A percentile compares a stretch with the other conserved stretches of the same genome.
These are phyloP conservation scores for Zaprionus capensis DNA, from an alignment of 1,140 invertebrate genomes.

Conservation along the genomic window DNA sequence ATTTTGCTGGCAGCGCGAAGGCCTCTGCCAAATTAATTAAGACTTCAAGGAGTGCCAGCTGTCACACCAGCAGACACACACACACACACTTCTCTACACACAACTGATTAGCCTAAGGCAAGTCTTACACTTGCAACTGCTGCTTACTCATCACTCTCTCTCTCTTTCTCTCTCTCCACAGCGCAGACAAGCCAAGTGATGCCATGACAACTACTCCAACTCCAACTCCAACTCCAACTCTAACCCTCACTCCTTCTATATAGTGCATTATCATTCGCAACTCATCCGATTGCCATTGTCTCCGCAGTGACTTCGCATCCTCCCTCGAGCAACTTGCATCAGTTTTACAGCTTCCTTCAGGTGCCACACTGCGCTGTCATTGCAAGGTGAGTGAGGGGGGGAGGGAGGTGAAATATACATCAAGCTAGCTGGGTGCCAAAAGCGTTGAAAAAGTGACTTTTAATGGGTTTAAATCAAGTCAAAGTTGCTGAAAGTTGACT, in stretches of 20 bases:
- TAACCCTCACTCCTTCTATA: background rate
- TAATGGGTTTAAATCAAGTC: constrained; percentile 83
- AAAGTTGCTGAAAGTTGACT: constrained; percentile 82
- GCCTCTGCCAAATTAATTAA: constrained; percentile 69
- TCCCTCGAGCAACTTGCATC: constrained; percentile 41
- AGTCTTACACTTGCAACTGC: constrained; percentile 28
- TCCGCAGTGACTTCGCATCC: constrained; percentile 40
- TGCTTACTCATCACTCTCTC: constrained; percentile 32
- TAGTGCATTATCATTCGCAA: constrained; percentile 77
- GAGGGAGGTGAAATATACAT: constrained; percentile 15
- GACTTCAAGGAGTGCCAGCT: constrained; percentile 51
- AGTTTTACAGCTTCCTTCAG: constrained; percentile 49
- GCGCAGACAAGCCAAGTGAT: constrained; percentile 10
- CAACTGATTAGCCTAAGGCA: constrained; percentile 41
- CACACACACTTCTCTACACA: background rate
- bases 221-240: background rate
- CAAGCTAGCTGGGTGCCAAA: constrained; percentile 51
- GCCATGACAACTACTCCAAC: constrained; percentile 4
- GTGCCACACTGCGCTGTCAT: background rate
- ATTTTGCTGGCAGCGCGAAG: constrained; percentile 56
- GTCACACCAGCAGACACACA: constrained; percentile 27
- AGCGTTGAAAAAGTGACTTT: constrained; percentile 82
- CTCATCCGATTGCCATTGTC: constrained; percentile 81
- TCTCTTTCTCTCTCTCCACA: constrained; percentile 19
- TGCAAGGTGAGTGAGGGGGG: background rate